These are phyloP conservation scores for Dicyrtoma fusca DNA, from an alignment of 2,888 invertebrate genomes.

Conservation along the genomic window DNA sequence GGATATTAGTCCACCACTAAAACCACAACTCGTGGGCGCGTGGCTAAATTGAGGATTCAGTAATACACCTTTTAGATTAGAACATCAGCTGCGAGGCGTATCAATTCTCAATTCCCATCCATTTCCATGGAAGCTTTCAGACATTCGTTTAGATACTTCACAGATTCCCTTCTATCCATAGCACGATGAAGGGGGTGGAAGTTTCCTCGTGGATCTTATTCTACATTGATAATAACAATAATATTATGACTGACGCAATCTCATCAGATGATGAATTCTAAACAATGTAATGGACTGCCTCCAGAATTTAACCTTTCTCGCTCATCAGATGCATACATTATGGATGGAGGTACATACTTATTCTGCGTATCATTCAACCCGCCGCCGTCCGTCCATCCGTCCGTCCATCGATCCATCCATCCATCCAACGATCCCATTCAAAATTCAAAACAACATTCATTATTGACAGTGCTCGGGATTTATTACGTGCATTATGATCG, in stretches of 20 bases:
- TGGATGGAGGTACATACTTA: constrained; percentile 2
- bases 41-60: neutral
- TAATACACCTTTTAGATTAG: neutral
- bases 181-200: too few species aligned
- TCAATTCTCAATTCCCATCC: too few species aligned
- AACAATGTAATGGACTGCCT: constrained; percentile 15
- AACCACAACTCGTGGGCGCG: neutral
- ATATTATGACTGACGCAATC: neutral
- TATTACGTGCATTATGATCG: neutral
- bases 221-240: neutral
- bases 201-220: neutral
- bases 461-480: constrained; percentile 11
- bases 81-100: neutral
- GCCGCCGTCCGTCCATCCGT: too few species aligned
- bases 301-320: constrained; percentile 32
- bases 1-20: neutral
- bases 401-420: neutral
- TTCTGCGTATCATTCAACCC: too few species aligned
- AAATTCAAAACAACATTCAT: constrained; percentile 3
- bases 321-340: constrained; percentile 3
- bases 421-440: too few species aligned
- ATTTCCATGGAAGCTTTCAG: too few species aligned
- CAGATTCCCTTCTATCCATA: too few species aligned
- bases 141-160: too few species aligned
- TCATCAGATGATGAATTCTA: constrained; percentile 6